Conservation (phyloP, 2,888 invertebrate genomes). For the Cyclophora punctaria region DNA sequence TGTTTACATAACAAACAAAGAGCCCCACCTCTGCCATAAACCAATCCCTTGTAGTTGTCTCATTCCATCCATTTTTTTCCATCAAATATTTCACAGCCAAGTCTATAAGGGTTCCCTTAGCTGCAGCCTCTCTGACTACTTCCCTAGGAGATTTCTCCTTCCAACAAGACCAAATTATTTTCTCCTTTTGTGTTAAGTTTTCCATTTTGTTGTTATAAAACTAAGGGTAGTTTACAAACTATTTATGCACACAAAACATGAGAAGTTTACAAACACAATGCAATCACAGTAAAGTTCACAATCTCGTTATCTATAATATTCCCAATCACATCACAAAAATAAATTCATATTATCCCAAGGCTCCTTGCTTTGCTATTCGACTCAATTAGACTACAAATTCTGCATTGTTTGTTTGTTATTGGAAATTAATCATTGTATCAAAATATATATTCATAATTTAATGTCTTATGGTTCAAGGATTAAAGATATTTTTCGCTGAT, state of each 20-base stretch:
- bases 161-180: constrained; percentile 80
- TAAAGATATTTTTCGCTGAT: too few relatives aligned
- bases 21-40: constrained; percentile 71
- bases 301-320: too few relatives aligned
- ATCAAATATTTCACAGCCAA: constrained; percentile 76
- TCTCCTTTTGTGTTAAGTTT: constrained; percentile 71
- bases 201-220: constrained; percentile 56
- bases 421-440: too few relatives aligned
- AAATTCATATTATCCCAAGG: too few relatives aligned
- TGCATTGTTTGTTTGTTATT: too few relatives aligned
- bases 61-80: constrained; percentile 68
- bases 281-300: constrained; percentile 1
- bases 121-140: constrained; percentile 80
- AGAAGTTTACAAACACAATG: constrained; percentile 1
- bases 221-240: background rate
- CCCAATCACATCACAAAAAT: too few relatives aligned
- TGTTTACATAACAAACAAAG: background rate
- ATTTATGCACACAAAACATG: background rate
- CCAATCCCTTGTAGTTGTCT: constrained; percentile 69
- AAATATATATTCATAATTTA: too few relatives aligned
- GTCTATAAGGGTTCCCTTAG: constrained; percentile 78
- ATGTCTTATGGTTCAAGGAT: too few relatives aligned
- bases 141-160: constrained; percentile 76
- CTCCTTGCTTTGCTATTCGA: too few relatives aligned
- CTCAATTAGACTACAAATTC: too few relatives aligned